Percentiles rank a stretch among this genome's conserved stretches.
phyloP scores from a whole-genome alignment of 2,797 vertebrate genomes.

The Pseudochaenichthys georgianus region DNA sequence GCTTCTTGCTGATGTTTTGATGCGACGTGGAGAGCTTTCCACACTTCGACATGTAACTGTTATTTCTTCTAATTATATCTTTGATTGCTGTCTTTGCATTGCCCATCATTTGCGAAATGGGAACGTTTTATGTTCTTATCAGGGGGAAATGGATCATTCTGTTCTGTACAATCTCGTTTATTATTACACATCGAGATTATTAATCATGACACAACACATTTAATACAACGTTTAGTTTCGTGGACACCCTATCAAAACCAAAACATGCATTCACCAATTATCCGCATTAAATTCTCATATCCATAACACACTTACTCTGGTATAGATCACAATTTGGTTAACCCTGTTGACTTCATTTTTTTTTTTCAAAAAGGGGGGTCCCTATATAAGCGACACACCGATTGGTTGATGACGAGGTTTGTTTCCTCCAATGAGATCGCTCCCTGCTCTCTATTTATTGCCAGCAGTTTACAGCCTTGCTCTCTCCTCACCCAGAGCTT shows the following conservation, averaged over 20 bases:
- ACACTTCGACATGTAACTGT: constrained; percentile 38
- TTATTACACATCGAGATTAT: constrained; percentile 4
- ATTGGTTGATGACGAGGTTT: constrained; percentile 98
- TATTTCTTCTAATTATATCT: not conserved
- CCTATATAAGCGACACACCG: constrained; percentile 89
- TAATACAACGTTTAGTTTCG: not conserved
- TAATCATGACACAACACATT: constrained; percentile 4
- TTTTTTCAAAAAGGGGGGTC: constrained; percentile 87
- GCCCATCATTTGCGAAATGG: constrained; percentile 1
- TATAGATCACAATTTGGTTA: constrained; percentile 82
- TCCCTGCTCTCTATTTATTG: constrained; percentile 96
- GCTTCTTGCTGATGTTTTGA: constrained; percentile 73
- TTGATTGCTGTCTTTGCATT: constrained; percentile 8
- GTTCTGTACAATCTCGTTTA: constrained; percentile 19
- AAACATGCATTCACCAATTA: constrained; percentile 21
- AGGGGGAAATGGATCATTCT: not conserved
- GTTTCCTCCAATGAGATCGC: constrained; percentile 92
- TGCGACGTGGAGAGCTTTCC: constrained; percentile 54
- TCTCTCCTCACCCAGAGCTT: constrained; percentile 97
- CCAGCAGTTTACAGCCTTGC: constrained; percentile 94
- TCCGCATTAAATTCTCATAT: constrained; percentile 36
- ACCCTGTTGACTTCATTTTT: constrained; percentile 59
- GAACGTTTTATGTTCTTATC: constrained; percentile 5
- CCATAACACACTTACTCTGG: constrained; percentile 68
- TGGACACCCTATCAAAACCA: not conserved